These are phyloP conservation scores for Drosophila trapezifrons DNA, from an alignment of 1,140 invertebrate genomes.

Conservation along the genomic window DNA sequence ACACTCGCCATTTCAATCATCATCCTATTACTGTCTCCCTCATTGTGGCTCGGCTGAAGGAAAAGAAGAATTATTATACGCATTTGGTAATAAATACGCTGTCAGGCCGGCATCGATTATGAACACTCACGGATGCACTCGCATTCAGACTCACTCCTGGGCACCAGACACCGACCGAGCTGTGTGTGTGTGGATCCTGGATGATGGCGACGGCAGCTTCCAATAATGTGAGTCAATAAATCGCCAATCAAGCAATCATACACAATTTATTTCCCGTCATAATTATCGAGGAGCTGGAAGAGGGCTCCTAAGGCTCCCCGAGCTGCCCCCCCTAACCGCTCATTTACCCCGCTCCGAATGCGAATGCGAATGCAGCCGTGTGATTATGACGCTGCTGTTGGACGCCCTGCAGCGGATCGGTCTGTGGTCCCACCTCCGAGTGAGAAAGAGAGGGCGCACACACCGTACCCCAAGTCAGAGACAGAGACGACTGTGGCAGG, in stretches of 20 bases:
- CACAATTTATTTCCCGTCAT: constrained; percentile 84
- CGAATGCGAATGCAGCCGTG: constrained; percentile 61
- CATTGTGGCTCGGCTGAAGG: constrained; percentile 11
- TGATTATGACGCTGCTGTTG: constrained; percentile 80
- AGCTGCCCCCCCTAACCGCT: constrained; percentile 13
- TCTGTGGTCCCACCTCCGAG: constrained; percentile 37
- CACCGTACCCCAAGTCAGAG: constrained; percentile 15
- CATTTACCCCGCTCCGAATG: constrained; percentile 26
- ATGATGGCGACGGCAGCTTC: constrained; percentile 68
- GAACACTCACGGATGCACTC: constrained; percentile 77
- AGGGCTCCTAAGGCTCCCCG: constrained; percentile 19
- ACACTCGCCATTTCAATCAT: constrained; percentile 66
- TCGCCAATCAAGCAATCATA: constrained; percentile 84
- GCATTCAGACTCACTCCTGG: constrained; percentile 36
- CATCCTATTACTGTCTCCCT: constrained; percentile 40
- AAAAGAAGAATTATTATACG: constrained; percentile 58
- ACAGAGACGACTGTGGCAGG: constrained; percentile 2
- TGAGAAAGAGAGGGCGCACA: constrained; percentile 14
- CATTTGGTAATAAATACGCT: constrained; percentile 80
- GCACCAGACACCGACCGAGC: not conserved
- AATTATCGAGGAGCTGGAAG: constrained; percentile 72
- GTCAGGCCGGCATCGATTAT: constrained; percentile 77
- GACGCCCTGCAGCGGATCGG: constrained; percentile 74
- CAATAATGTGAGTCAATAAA: constrained; percentile 84
- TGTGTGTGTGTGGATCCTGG: constrained; percentile 15